Base-by-base conservation (phyloP, 2,888 invertebrate genomes). In the Chrysolina haemoptera region DNA sequence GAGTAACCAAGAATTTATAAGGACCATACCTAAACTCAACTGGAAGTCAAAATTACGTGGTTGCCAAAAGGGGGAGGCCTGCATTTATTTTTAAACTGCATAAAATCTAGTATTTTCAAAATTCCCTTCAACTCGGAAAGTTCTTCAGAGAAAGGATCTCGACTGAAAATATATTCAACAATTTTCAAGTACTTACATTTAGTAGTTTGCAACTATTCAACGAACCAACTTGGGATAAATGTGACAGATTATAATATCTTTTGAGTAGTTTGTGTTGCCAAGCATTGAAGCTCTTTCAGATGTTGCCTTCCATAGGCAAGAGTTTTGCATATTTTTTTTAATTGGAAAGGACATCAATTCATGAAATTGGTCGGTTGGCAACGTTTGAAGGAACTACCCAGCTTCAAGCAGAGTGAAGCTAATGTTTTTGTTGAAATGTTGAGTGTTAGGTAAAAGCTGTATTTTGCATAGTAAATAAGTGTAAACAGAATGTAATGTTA, bases 121-220 rank as follows among this genome's bases (percentile, higher is more conserved):
- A 35, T 8, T 35, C 4, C 8, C 4, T 46, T 46, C 2, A 14
- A 46, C 14, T 46, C 14, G 14, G n/a, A 14, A 46, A 46, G 9
- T 46, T 27, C 27, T 27, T 27, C 5, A 27, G 5, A 27, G 27
- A 27, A 27, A 27, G 18, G 18, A 18, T 53, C 12, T 18, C 12
- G 12, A 12, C 18, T 53, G 53, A 22, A 20, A 53, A 11, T 20
- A 20, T 20, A 20, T 11, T 5, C 20, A 35, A 68, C 35, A 46
- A 62, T 62, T 35, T 22, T 62, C 48, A 4, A 70, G 70, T 70
- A 70, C 70, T 70, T 70, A 70, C 48, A 62, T 63, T 63, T 43
- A 70, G 40, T 63, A 43, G 20, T 53, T 11, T 1, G 59, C 14
- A 35, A 6, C n/a, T 14, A 35, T 14, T 46, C 8, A n/a, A 27